Evolutionary conservation across 2,797 vertebrate species (phyloP).

Genomic region (Cirrhinus mrigala): DNA sequence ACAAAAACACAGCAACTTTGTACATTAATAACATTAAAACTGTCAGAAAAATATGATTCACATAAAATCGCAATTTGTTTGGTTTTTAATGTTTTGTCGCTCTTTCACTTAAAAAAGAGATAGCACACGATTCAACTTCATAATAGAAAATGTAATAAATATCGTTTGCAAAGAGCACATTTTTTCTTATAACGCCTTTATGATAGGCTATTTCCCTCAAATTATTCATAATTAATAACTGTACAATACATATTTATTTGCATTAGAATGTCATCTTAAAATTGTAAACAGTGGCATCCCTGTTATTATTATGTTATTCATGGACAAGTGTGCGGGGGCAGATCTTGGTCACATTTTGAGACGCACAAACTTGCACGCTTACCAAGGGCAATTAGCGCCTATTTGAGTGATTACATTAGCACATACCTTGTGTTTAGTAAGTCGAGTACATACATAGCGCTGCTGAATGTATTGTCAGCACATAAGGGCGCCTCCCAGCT

Average conservation of each 20-base stretch:
- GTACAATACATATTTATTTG: not conserved
- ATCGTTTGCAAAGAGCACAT: not conserved
- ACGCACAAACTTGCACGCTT: slow-evolving; percentile 12
- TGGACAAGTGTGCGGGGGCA: not conserved
- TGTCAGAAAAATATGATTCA: not conserved
- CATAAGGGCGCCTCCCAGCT: slow-evolving; percentile 61
- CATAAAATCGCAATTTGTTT: not conserved
- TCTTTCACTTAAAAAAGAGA: too few species aligned
- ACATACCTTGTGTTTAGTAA: slow-evolving; percentile 41
- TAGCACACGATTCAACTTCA: too few species aligned
- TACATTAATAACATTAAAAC: not conserved
- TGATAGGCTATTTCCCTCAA: not conserved
- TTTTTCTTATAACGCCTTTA: not conserved
- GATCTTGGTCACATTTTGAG: not conserved
- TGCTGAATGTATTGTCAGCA: slow-evolving; percentile 28
- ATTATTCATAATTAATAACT: not conserved
- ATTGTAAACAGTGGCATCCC: not conserved
- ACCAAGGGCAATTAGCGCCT: slow-evolving; percentile 51
- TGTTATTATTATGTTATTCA: not conserved
- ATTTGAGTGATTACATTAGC: slow-evolving; percentile 56
- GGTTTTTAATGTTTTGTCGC: too few species aligned
- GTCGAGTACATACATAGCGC: not conserved
- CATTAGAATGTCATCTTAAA: not conserved
- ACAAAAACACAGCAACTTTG: not conserved
- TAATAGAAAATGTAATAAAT: too few species aligned